Evolutionary conservation across 2,888 invertebrate genomes (phyloP).

Genomic region (Tupiocoris notatus): DNA sequence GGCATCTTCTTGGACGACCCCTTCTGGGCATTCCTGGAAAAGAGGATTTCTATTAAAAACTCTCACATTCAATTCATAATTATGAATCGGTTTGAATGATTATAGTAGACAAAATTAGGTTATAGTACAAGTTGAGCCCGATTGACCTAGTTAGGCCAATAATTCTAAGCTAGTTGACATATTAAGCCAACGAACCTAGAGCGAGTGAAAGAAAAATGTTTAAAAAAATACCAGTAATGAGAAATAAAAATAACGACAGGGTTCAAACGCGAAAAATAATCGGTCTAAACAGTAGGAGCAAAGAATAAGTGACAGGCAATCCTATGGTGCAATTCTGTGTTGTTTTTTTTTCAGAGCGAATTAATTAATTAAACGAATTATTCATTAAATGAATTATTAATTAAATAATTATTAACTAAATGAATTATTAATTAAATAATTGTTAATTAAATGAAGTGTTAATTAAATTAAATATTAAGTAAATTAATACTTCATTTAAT

Average conservation of each 20-base stretch:
- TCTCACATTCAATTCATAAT: background rate
- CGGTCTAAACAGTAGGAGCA: too few species aligned
- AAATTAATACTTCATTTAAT: background rate
- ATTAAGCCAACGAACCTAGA: too few species aligned
- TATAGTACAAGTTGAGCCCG: too few species aligned
- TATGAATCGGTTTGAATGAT: background rate
- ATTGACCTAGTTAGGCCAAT: too few species aligned
- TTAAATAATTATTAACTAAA: background rate
- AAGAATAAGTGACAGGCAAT: too few species aligned
- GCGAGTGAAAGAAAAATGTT: background rate
- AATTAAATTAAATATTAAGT: background rate
- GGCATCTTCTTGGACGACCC: slow-evolving; percentile 93
- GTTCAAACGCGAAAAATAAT: too few species aligned
- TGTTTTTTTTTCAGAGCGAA: too few species aligned
- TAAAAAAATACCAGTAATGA: too few species aligned
- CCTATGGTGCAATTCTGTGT: too few species aligned
- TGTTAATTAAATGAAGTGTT: background rate
- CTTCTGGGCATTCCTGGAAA: slow-evolving; percentile 94
- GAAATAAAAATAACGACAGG: too few species aligned
- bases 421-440: background rate
- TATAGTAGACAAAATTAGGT: too few species aligned
- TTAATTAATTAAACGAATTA: background rate
- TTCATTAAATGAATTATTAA: background rate
- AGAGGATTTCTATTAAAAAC: slow-evolving; percentile 50
- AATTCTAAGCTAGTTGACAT: too few species aligned